phyloP scores from a whole-genome alignment of 2,888 invertebrate genomes.

The Harmothoe impar region DNA sequence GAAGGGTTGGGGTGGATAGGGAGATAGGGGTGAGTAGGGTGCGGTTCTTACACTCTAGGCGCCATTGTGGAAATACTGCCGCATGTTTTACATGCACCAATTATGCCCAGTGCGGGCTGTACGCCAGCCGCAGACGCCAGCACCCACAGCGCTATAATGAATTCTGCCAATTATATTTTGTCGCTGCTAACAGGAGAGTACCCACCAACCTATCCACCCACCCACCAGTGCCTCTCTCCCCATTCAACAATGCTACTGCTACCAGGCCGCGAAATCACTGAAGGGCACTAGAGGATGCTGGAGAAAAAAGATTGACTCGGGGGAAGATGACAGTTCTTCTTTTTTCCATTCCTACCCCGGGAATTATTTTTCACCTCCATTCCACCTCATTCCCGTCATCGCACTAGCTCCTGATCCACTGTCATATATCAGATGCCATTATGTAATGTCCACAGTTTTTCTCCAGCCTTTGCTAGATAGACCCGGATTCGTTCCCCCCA shows the following conservation, averaged over 20 bases:
- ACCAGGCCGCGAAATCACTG: neutral
- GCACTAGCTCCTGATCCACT: neutral
- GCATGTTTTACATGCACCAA: constrained; percentile 15
- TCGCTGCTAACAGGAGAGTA: constrained; percentile 18
- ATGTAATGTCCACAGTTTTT: constrained; percentile 21
- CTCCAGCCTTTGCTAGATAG: neutral
- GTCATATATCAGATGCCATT: neutral
- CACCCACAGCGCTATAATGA: constrained; percentile 25
- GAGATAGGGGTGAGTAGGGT: neutral
- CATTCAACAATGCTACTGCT: neutral
- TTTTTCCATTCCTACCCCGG: neutral
- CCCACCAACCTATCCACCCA: neutral
- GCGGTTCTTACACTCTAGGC: neutral
- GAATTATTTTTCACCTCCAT: neutral
- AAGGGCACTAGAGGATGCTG: neutral
- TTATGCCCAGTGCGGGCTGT: neutral
- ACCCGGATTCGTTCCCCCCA: neutral
- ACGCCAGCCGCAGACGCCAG: neutral
- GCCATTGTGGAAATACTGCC: neutral
- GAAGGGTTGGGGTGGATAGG: neutral
- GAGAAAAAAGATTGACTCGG: neutral
- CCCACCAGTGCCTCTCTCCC: constrained; percentile 8
- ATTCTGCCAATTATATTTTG: constrained; percentile 46
- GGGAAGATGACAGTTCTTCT: constrained; percentile 2
- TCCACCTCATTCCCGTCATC: neutral